Evolutionary conservation across 2,797 vertebrate genomes (phyloP).

Genomic region (Cyprinella venusta): DNA sequence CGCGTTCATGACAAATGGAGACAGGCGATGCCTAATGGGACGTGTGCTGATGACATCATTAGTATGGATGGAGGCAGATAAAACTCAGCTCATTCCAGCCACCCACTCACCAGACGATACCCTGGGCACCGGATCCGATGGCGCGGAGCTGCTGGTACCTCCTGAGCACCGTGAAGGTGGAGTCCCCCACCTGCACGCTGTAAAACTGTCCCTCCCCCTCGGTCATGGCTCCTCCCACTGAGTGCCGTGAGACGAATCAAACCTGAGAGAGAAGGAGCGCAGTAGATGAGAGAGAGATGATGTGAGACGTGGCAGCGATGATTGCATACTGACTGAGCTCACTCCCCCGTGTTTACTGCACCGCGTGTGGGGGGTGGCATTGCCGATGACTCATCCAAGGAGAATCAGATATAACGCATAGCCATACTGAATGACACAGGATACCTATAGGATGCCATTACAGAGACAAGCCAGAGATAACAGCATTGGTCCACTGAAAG

Average conservation of each 20-base stretch:
- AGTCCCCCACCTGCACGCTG: slow-evolving; percentile 97
- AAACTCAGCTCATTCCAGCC: background rate
- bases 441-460: slow-evolving; percentile 18
- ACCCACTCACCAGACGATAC: slow-evolving; percentile 92
- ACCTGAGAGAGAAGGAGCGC: slow-evolving; percentile 62
- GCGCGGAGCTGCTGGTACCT: slow-evolving; percentile 94
- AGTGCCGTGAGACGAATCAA: slow-evolving; percentile 69
- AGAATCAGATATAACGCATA: slow-evolving; percentile 42
- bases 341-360: slow-evolving; percentile 38
- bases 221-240: slow-evolving; percentile 84
- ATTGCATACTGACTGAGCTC: slow-evolving; percentile 37
- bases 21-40: slow-evolving; percentile 35
- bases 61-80: slow-evolving; percentile 7
- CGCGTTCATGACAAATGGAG: slow-evolving; percentile 3
- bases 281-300: slow-evolving; percentile 9
- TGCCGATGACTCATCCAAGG: slow-evolving; percentile 53
- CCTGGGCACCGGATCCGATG: slow-evolving; percentile 95
- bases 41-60: slow-evolving; percentile 30
- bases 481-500: background rate
- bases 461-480: background rate
- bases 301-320: slow-evolving; percentile 20
- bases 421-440: slow-evolving; percentile 26
- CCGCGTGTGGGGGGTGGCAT: slow-evolving; percentile 38
- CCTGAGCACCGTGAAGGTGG: slow-evolving; percentile 93
- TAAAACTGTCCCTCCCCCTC: slow-evolving; percentile 93